These are phyloP conservation scores for Drosophila ananassae DNA, from an alignment of 1,140 invertebrate species.

Conservation along the genomic window DNA sequence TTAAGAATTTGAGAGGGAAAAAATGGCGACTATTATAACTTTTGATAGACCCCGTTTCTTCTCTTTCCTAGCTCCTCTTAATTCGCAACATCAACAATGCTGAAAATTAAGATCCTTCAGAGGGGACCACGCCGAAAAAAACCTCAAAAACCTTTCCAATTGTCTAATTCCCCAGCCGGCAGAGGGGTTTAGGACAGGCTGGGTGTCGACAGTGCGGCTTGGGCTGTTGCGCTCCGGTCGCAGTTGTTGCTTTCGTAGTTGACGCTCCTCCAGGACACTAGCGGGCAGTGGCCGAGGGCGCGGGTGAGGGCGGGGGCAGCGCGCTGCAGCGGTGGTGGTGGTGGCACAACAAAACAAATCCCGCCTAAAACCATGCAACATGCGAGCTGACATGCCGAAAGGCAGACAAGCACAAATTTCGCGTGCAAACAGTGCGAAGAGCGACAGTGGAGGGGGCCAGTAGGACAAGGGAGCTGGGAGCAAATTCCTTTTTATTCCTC, in stretches of 20 bases:
- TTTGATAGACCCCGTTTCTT: too few species aligned
- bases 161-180: conserved; percentile 33
- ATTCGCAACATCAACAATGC: conserved; percentile 60
- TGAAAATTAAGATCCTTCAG: conserved; percentile 73
- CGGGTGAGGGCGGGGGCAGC: not conserved
- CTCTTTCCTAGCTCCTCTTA: conserved; percentile 4
- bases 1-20: not conserved
- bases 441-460: conserved; percentile 7
- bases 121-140: not conserved
- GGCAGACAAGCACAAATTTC: conserved; percentile 81
- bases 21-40: not conserved
- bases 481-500: conserved; percentile 37
- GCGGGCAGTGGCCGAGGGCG: not conserved
- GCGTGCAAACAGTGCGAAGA: conserved; percentile 70
- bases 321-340: too few species aligned
- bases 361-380: conserved; percentile 81
- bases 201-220: conserved; percentile 71
- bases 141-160: conserved; percentile 31
- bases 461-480: conserved; percentile 1
- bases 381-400: conserved; percentile 82
- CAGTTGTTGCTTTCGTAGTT: conserved; percentile 71
- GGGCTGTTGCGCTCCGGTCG: conserved; percentile 35
- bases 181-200: conserved; percentile 25
- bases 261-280: conserved; percentile 37
- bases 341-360: conserved; percentile 65